A percentile compares a stretch with the other conserved stretches of the same genome.
Conservation (phyloP, 2,888 invertebrate species). For the Drepana falcataria region DNA sequence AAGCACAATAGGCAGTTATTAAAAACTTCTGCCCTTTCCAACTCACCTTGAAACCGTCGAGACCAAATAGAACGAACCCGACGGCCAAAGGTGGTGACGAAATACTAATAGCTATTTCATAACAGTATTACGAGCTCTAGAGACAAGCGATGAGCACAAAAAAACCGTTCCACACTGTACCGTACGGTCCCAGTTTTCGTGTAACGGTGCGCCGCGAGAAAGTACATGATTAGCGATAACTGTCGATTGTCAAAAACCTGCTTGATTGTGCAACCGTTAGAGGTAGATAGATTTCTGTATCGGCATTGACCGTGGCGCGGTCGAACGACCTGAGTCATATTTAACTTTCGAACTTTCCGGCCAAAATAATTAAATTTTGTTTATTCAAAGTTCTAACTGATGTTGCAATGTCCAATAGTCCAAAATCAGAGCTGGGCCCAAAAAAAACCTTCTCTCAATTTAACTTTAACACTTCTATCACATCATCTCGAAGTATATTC, state of each 20-base stretch:
- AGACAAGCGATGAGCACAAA: slow-evolving; percentile 56
- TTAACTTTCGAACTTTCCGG: neutral
- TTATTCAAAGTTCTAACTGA: too few relatives aligned
- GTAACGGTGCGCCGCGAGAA: slow-evolving; percentile 60
- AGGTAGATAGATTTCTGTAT: slow-evolving; percentile 14
- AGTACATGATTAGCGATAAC: slow-evolving; percentile 72
- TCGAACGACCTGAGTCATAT: slow-evolving; percentile 1
- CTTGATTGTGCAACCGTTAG: slow-evolving; percentile 46
- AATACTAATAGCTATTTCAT: slow-evolving; percentile 62
- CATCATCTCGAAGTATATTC: slow-evolving; percentile 2
- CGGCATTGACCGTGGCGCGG: slow-evolving; percentile 27
- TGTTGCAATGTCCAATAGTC: too few relatives aligned
- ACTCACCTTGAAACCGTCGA: slow-evolving; percentile 36
- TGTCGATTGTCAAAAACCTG: slow-evolving; percentile 50
- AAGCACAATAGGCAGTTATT: too few relatives aligned
- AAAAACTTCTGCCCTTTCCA: slow-evolving; percentile 32
- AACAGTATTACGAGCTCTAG: slow-evolving; percentile 71
- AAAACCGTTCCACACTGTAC: slow-evolving; percentile 62
- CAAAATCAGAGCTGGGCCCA: neutral
- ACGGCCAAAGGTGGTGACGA: slow-evolving; percentile 53
- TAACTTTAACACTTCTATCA: slow-evolving; percentile 3
- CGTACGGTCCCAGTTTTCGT: slow-evolving; percentile 72
- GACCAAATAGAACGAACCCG: slow-evolving; percentile 25
- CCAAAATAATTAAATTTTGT: too few relatives aligned
- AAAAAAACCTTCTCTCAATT: neutral